Evolutionary conservation across 2,888 invertebrate genomes (phyloP), one percentile per base, ranked within the genome.

Genomic region (Drosophila affinis): DNA sequence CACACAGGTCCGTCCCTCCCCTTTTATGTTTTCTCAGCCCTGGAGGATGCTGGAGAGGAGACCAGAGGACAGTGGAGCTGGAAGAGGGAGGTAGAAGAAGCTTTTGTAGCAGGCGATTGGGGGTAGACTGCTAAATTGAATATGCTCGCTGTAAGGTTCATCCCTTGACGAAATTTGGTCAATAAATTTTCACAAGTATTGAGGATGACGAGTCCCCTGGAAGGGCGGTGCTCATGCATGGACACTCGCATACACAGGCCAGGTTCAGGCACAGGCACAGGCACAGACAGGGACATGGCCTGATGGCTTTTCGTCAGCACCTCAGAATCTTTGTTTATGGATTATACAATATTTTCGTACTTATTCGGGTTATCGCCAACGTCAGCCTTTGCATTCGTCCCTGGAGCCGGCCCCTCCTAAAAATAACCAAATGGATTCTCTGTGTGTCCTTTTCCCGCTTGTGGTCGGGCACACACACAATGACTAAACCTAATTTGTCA

Each of bases 121-220:
- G 52, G 62, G 44, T n/a, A n/a, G 39, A 63, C 71, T 69, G 51
- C 47, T 48, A 81, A 81, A 81, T 83, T 81, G 70, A 81, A 83
- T 83, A 79, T 74, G 62, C 64, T 69, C 56, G 60, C 61, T 59
- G 62, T 45, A 21, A 10, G 57, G 64, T 64, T 75, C 72, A 81
- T 64, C 77, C 84, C 77, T 71, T 77, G 72, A 79, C 74, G 73
- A 71, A 79, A 76, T 84, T 84, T 73, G 81, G 75, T 83, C 79
- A 82, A 82, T 63, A 75, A 68, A 79, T 68, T 78, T 62, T 52
- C 58, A 27, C 61, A 72, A 73, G 76, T 71, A 76, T 79, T 72
- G 56, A 71, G 58, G 76, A 61, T 77, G 81, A 79, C 73, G 76
- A 72, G 53, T 68, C 52, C 48, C 58, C 55, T 63, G 77, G 72